These are phyloP conservation scores for Apaloderma vittatum DNA, from an alignment of 2,113 vertebrate genomes.

Conservation along the genomic window DNA sequence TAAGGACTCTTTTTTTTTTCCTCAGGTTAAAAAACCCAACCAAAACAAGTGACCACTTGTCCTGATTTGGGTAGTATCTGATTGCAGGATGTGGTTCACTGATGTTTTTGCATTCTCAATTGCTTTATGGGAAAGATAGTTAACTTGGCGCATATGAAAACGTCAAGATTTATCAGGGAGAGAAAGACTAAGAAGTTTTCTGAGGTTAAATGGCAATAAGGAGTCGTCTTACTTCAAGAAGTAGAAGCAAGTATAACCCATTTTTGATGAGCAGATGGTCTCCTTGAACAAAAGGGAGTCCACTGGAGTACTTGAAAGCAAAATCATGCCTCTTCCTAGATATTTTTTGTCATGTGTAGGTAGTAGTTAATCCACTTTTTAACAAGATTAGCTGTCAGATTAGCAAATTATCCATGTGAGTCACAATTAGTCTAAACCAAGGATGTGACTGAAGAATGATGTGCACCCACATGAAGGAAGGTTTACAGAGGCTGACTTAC, in stretches of 20 bases:
- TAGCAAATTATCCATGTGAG: constrained; percentile 33
- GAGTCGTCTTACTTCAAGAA: neutral
- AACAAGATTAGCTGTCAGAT: constrained; percentile 59
- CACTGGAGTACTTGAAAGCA: neutral
- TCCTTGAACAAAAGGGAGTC: neutral
- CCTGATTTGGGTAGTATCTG: neutral
- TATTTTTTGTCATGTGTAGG: neutral
- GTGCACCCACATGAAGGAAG: constrained; percentile 25
- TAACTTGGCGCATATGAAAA: constrained; percentile 39
- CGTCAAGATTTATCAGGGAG: constrained; percentile 6
- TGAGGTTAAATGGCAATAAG: neutral
- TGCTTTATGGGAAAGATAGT: neutral
- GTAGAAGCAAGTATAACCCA: neutral
- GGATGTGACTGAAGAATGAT: constrained; percentile 24
- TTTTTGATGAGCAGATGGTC: neutral
- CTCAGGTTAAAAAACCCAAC: neutral
- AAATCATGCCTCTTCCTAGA: neutral
- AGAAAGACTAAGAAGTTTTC: neutral
- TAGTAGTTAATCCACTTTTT: constrained; percentile 43
- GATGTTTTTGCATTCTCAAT: neutral
- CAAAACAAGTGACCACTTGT: neutral
- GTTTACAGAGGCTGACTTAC: constrained; percentile 31
- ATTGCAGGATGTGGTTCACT: neutral
- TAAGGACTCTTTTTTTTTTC: neutral
- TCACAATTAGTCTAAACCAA: neutral